These are phyloP conservation scores for Latrodectus hesperus DNA, from an alignment of 2,888 invertebrate species.

Conservation along the genomic window DNA sequence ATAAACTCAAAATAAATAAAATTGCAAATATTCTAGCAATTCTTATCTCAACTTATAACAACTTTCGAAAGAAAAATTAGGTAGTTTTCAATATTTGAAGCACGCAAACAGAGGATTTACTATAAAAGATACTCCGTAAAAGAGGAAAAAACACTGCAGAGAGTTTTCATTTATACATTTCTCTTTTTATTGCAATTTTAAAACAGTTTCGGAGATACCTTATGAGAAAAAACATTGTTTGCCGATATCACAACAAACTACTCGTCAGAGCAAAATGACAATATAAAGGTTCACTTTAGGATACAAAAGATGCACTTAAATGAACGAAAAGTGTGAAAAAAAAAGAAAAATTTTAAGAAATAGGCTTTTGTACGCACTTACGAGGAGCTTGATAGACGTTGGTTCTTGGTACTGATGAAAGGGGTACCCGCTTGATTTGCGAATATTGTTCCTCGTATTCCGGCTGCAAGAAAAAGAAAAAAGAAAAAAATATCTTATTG, in stretches of 20 bases:
- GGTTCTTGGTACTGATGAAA: constrained; percentile 62
- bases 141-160: too few relatives aligned
- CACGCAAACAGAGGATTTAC: too few relatives aligned
- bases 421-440: constrained; percentile 68
- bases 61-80: too few relatives aligned
- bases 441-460: constrained; percentile 70
- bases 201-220: background rate
- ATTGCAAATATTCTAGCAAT: too few relatives aligned
- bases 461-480: constrained; percentile 39
- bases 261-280: background rate
- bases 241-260: background rate
- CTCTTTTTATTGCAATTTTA: background rate
- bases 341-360: constrained; percentile 6
- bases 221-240: background rate
- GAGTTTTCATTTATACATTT: background rate
- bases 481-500: background rate
- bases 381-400: constrained; percentile 70
- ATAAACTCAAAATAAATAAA: too few relatives aligned
- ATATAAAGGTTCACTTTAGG: constrained; percentile 18
- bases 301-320: constrained; percentile 3
- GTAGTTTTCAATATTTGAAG: too few relatives aligned
- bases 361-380: constrained; percentile 67
- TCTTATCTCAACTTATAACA: too few relatives aligned
- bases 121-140: too few relatives aligned
- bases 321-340: background rate